Evolutionary conservation across 2,888 invertebrate genomes (phyloP).

Genomic region (Pediacus dermestoides): DNA sequence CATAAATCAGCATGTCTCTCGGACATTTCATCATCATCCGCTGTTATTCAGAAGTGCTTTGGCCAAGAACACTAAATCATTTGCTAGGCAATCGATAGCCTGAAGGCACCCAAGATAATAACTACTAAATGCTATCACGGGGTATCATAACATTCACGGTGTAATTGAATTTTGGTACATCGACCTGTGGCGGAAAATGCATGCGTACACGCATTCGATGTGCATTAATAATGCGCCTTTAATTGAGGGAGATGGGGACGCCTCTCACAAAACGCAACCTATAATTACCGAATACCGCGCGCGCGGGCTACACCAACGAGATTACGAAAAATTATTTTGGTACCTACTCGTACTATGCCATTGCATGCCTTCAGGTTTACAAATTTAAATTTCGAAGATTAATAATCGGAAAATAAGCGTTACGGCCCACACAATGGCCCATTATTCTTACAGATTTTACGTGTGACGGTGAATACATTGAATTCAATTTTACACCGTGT

Average conservation of each 20-base stretch:
- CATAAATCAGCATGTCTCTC: conserved; percentile 2
- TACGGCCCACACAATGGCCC: too few relatives aligned
- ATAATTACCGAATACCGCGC: conserved; percentile 8
- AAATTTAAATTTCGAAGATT: too few relatives aligned
- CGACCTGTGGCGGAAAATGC: conserved; percentile 29
- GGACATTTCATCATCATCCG: conserved; percentile 3
- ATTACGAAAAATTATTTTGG: too few relatives aligned
- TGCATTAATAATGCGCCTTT: conserved; percentile 9
- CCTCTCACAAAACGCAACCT: neutral
- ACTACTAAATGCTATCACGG: conserved; percentile 2
- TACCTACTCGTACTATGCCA: too few relatives aligned
- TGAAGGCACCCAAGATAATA: conserved; percentile 1
- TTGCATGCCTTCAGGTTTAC: too few relatives aligned
- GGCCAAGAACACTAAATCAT: conserved; percentile 2
- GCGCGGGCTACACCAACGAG: too few relatives aligned
- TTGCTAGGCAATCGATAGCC: conserved; percentile 1
- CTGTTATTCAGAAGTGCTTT: neutral
- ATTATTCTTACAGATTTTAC: too few relatives aligned
- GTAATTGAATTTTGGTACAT: conserved; percentile 41
- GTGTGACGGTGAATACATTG: too few relatives aligned
- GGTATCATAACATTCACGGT: too few relatives aligned
- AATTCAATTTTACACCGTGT: too few relatives aligned
- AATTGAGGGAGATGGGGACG: conserved; percentile 13
- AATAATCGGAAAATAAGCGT: too few relatives aligned
- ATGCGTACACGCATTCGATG: conserved; percentile 2